These are phyloP conservation scores for Phyto melanocephala DNA, from an alignment of 2,888 invertebrate species.

Conservation along the genomic window DNA sequence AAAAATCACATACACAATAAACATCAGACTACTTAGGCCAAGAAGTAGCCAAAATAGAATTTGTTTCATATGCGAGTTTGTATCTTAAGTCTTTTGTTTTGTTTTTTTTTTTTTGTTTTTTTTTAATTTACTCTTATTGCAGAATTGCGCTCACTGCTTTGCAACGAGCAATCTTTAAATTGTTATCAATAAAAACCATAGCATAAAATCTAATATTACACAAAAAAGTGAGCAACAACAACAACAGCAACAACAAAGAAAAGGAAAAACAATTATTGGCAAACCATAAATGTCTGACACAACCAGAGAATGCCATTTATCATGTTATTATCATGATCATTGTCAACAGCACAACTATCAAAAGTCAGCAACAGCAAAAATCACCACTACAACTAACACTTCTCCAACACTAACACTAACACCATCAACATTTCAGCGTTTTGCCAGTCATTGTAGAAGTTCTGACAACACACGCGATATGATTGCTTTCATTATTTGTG, in stretches of 20 bases:
- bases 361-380: conserved; percentile 15
- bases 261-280: conserved; percentile 61
- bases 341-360: conserved; percentile 59
- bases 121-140: too few species aligned
- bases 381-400: not conserved
- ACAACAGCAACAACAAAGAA: not conserved
- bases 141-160: not conserved
- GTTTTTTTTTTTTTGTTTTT: not conserved
- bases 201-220: conserved; percentile 60
- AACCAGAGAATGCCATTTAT: conserved; percentile 64
- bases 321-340: conserved; percentile 60
- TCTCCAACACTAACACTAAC: not conserved
- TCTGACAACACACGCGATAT: conserved; percentile 34
- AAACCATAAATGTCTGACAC: conserved; percentile 65
- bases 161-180: conserved; percentile 54
- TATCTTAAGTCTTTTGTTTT: conserved; percentile 51
- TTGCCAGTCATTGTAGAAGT: conserved; percentile 29
- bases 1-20: conserved; percentile 48
- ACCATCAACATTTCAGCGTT: not conserved
- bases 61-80: conserved; percentile 16
- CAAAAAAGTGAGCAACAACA: conserved; percentile 2
- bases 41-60: not conserved
- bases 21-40: conserved; percentile 32
- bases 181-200: conserved; percentile 63
- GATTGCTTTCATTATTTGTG: conserved; percentile 41